Evolutionary conservation across 2,888 invertebrate genomes (phyloP), one percentile per base, ranked within the genome.

Genomic region (Diaprepes abbreviatus): DNA sequence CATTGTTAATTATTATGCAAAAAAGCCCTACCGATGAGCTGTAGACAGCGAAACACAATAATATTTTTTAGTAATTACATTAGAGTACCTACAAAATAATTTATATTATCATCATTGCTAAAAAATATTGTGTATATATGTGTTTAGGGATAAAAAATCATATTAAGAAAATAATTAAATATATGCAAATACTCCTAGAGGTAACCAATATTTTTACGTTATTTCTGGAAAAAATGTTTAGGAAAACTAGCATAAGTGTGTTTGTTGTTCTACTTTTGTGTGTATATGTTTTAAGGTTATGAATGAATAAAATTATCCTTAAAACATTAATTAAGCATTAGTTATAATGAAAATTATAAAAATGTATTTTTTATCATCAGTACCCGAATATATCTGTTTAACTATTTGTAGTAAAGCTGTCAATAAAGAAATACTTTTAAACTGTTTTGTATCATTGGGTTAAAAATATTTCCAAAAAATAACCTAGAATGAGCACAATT

Each of bases 1-100:
- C 6, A 6, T 38, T 3, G 1, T 16, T 14, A 1, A 16, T 4
- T 36, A 36, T 36, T 12, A 14, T 7, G 14, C 2, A 40, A 24
- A 7, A 12, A 31, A 58, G 58, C 58, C 58, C 40, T 58, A 58
- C 58, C 58, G 58, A 58, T 40, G 58, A 58, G 58, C 40, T 31
- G 58, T 58, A 58, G n/a, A 58, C 58, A 31, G 40, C 58, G 58
- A 58, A 58, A 58, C 58, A 58, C 17, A 6, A 58, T 33, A 12
- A 36, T 12, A n/a, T 21, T 45, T 45, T 45, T 24, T 45, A 45
- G 45, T 12, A 19, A 43, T n/a, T n/a, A n/a, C n/a, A n/a, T n/a
- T n/a, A n/a, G n/a, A n/a, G n/a, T n/a, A n/a, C n/a, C n/a, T n/a
- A n/a, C n/a, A n/a, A n/a, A n/a, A n/a, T n/a, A n/a, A n/a, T n/a